Evolutionary conservation across 2,888 invertebrate genomes (phyloP), one percentile per base, ranked within the genome.

Genomic region (Papilio elwesi): DNA sequence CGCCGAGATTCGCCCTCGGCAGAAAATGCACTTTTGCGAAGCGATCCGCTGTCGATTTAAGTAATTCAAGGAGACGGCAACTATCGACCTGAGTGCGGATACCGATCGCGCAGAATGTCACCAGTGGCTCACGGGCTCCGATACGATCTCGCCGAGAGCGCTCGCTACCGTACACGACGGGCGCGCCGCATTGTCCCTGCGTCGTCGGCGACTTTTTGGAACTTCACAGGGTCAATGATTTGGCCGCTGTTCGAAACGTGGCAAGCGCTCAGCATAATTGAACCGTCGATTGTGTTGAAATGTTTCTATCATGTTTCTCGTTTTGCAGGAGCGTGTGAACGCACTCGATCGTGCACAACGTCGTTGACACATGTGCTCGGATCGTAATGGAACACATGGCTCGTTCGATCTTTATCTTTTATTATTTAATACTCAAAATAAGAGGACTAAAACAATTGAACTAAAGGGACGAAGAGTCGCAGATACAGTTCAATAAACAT

Each of bases 11-110:
- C 83, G 90, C 92, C 92, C 84, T 85, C 78, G 91, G 93, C 91
- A 84, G 87, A 89, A 92, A 93, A 90, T 93, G 91, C 92, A 92
- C 92, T 93, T 91, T 90, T 87, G 83, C 86, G 86, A 87, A 90
- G 80, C 87, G 90, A 92, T 92, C 89, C 90, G 88, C 88, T 89
- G 89, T 89, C 90, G 87, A 91, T 89, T 84, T 84, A 83, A 87
- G 88, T 90, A 90, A 90, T 88, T 87, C 85, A 85, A 80, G 81
- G 82, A 82, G 85, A 84, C 82, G 81, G 80, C 81, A 77, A 78
- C 81, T 82, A 80, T 82, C 82, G 82, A 85, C 81, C 85, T 85
- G 87, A 88, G 88, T 85, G 86, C 83, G 82, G 88, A 89, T 87
- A 89, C 86, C 83, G 84, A 89, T 90, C 89, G 85, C 81, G 68